Conservation (phyloP, 1,140 invertebrate species). For the Apolygus lucorum region DNA sequence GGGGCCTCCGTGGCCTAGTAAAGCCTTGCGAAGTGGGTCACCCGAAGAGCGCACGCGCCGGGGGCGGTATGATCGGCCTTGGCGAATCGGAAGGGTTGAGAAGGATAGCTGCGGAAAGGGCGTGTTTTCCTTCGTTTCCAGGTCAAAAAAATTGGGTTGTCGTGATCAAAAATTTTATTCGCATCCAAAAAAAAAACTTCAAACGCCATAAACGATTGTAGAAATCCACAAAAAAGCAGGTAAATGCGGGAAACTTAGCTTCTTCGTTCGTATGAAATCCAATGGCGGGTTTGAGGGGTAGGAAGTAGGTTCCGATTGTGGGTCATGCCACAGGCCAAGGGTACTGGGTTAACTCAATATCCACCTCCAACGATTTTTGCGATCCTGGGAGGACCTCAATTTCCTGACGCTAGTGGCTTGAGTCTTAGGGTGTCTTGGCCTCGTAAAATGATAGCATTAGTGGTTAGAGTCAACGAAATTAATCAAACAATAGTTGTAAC, state of each 20-base stretch:
- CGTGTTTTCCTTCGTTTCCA: background rate
- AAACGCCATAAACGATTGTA: no score
- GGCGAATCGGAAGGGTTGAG: background rate
- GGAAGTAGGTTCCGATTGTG: background rate
- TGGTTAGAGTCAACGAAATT: no score
- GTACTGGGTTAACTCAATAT: conserved; percentile 6
- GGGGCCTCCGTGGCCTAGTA: conserved; percentile 1
- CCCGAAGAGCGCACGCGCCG: background rate
- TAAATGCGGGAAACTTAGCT: no score
- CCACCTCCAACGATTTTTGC: background rate
- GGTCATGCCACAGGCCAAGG: conserved; percentile 6
- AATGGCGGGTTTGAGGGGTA: background rate
- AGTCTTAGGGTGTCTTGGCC: no score
- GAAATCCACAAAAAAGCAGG: no score
- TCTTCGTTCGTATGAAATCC: no score
- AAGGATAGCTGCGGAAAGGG: background rate
- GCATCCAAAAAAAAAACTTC: no score
- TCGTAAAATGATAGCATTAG: no score
- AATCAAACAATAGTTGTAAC: no score
- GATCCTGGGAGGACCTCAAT: no score
- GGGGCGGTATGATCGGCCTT: background rate
- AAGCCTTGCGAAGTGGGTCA: background rate
- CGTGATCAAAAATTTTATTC: no score
- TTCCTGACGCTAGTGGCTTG: no score
- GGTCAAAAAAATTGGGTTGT: background rate